Conservation (phyloP, 2,113 vertebrate species). For the Epinephelus fuscoguttatus region DNA sequence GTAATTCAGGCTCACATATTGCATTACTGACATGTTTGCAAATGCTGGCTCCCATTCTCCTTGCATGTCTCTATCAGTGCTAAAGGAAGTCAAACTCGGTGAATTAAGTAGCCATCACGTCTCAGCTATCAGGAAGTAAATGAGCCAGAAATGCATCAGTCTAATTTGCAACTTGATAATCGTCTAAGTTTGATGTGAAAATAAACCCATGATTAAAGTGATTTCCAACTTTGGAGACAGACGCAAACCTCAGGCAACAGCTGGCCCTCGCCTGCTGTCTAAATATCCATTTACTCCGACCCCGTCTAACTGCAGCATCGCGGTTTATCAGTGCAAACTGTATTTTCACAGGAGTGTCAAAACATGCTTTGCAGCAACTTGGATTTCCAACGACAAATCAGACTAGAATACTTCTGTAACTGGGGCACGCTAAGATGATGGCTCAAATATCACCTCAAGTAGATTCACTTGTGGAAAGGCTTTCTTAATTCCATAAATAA, state of each 20-base stretch:
- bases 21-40: background rate
- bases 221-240: conserved; percentile 60
- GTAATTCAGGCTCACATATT: background rate
- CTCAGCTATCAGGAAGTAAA: conserved; percentile 61
- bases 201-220: conserved; percentile 74
- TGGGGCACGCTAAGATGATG: conserved; percentile 13
- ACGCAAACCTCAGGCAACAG: conserved; percentile 65
- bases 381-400: conserved; percentile 33
- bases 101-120: conserved; percentile 52
- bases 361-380: conserved; percentile 40
- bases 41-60: background rate
- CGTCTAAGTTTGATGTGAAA: conserved; percentile 67
- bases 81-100: conserved; percentile 49
- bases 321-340: conserved; percentile 27
- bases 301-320: conserved; percentile 15
- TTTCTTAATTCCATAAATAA: background rate
- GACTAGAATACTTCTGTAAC: background rate
- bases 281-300: conserved; percentile 50
- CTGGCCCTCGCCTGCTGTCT: conserved; percentile 52
- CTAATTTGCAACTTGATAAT: conserved; percentile 61
- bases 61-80: conserved; percentile 7
- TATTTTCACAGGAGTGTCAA: conserved; percentile 47
- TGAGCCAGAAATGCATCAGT: conserved; percentile 66
- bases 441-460: conserved; percentile 16
- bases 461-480: background rate